Evolutionary conservation across 37 sponge, comb jelly and placozoan species (phyloP).

Genomic region (Ephydatia muelleri): DNA sequence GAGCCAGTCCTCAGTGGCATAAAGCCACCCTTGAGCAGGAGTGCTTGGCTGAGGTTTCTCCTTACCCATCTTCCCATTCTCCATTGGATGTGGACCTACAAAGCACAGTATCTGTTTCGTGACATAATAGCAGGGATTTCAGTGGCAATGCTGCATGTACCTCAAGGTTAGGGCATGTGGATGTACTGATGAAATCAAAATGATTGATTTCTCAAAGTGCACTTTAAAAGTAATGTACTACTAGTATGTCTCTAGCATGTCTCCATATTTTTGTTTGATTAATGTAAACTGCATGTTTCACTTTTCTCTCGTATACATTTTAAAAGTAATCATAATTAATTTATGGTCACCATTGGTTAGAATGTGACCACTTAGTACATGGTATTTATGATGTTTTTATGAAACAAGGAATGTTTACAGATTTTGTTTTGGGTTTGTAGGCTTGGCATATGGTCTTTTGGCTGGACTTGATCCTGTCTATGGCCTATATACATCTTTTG

Average conservation of each 20-base stretch:
- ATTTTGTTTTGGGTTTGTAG: conserved; percentile 21
- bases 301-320: too few relatives aligned
- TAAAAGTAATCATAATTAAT: too few relatives aligned
- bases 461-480: conserved; percentile 70
- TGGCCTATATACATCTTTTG: conserved; percentile 78
- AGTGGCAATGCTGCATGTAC: conserved; percentile 83
- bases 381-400: conserved; percentile 2
- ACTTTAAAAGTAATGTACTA: too few relatives aligned
- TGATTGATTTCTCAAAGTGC: too few relatives aligned
- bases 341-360: neutral
- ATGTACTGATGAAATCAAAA: too few relatives aligned
- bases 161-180: conserved; percentile 61
- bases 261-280: too few relatives aligned
- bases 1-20: conserved; percentile 39
- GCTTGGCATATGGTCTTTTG: conserved; percentile 76
- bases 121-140: conserved; percentile 80
- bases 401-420: too few relatives aligned
- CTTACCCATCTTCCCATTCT: conserved; percentile 68
- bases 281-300: too few relatives aligned
- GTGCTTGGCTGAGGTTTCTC: conserved; percentile 50
- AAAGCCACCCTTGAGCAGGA: conserved; percentile 33
- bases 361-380: neutral
- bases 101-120: conserved; percentile 44
- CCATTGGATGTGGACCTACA: conserved; percentile 71
- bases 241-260: too few relatives aligned